A percentile compares a stretch with the other conserved stretches of the same genome.
phyloP scores from a whole-genome alignment of 2,113 vertebrate genomes.

The Vulpes ferrilata region DNA sequence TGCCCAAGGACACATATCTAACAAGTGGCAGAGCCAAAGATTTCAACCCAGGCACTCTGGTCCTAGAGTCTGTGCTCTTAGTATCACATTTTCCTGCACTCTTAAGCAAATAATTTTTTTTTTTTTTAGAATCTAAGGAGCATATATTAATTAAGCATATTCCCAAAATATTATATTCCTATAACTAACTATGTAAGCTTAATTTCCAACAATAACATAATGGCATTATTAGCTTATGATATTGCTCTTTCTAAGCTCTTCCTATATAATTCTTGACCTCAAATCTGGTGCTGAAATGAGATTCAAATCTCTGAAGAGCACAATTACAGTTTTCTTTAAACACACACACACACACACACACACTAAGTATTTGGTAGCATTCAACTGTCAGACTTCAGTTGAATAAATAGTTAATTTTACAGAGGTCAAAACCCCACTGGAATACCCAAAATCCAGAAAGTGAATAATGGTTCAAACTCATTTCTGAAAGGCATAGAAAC shows the following conservation, averaged over 20 bases:
- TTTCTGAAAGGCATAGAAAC: not conserved
- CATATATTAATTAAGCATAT: not conserved
- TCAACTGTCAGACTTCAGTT: not conserved
- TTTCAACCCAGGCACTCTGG: not conserved
- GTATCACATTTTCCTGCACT: not conserved
- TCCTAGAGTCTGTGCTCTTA: not conserved
- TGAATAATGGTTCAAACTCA: not conserved
- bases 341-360: not conserved
- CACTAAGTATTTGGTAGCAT: not conserved
- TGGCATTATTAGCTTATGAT: slow-evolving; percentile 20
- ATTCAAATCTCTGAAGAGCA: slow-evolving; percentile 1
- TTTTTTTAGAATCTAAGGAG: slow-evolving; percentile 1
- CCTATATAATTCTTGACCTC: not conserved
- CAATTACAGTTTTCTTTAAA: not conserved
- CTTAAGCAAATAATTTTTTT: not conserved
- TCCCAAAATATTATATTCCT: not conserved
- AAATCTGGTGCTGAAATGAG: not conserved
- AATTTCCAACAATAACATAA: not conserved
- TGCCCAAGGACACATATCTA: not conserved
- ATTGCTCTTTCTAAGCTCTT: not conserved
- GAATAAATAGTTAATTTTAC: slow-evolving; percentile 35
- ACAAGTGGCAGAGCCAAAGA: not conserved
- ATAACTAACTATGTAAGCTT: not conserved
- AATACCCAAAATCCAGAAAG: not conserved
- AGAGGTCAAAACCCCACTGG: not conserved